Evolutionary conservation across 2,113 vertebrate genomes (phyloP), one percentile per base, ranked within the genome.

Genomic region (Taurulus bubalis): DNA sequence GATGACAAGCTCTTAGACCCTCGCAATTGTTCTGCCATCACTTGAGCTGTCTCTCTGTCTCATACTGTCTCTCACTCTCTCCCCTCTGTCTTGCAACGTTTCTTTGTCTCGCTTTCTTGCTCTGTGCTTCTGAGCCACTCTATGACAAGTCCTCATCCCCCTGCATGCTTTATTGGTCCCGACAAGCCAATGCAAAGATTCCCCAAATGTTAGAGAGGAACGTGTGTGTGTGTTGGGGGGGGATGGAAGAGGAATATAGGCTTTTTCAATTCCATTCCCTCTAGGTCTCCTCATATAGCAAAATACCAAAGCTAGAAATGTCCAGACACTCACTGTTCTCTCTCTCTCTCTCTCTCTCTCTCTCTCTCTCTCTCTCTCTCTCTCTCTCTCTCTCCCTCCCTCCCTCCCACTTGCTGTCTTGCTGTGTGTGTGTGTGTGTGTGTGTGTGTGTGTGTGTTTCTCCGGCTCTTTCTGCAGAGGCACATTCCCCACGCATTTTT

Each of bases 241-340:
- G 59, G 4, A 20, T 38, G 28, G 32, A 71, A 47, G 56, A 60
- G 24, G 68, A 47, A 32, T 9, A 42, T 22, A 74, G 40, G 63
- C 75, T 34, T 74, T 55, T 77, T 75, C 69, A 58, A 40, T 71
- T 87, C 45, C 49, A 71, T 60, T 86, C 78, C 82, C 64, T 79
- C 67, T 55, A 34, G 77, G 73, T 79, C 69, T 86, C 36, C 71
- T 69, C 86, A 82, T 47, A 60, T 16, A 69, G 83, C 71, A 74
- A 86, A 89, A 86, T 67, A 79, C 71, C 65, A 85, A 30, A 1
- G 3, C 49, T 64, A 75, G 65, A 90, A 90, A 87, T 85, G 84
- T 89, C 87, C 87, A 88, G 87, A 86, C 72, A 60, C 77, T 85
- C 76, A 12, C 75, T 69, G 59, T 72, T 80, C 64, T 28, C 28